Percentiles rank a stretch among this genome's conserved stretches.
These are phyloP conservation scores for Synergus japonicus DNA, from an alignment of 2,888 invertebrate species.

Conservation along the genomic window DNA sequence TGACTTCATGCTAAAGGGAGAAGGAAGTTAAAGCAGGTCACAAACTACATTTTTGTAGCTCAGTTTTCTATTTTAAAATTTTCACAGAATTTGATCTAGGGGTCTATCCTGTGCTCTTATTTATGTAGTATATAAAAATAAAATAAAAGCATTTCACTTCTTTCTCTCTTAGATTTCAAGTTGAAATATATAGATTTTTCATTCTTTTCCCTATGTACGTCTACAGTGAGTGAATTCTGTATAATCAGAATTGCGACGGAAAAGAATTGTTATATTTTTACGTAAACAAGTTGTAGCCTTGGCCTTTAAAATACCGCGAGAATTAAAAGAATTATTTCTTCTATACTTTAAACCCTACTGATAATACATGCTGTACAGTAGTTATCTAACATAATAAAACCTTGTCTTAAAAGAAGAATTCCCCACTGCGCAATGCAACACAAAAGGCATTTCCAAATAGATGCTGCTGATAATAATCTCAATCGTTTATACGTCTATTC, in stretches of 20 bases:
- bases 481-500: not conserved
- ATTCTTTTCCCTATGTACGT: not conserved
- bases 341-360: not conserved
- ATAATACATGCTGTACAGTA: not conserved
- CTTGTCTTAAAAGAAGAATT: not conserved
- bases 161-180: not conserved
- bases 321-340: not conserved
- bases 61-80: not conserved
- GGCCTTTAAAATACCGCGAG: not conserved
- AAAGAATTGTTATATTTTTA: not conserved
- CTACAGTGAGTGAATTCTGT: not conserved
- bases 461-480: not conserved
- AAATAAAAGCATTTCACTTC: not conserved
- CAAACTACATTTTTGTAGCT: not conserved
- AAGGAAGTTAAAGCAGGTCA: not conserved
- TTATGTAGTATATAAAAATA: not conserved
- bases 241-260: not conserved
- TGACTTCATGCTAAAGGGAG: not conserved
- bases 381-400: not conserved
- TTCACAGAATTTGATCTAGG: not conserved
- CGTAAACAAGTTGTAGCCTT: not conserved
- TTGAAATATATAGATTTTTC: not conserved
- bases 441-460: not conserved
- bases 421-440: not conserved
- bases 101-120: not conserved